Conservation (phyloP, 2,888 invertebrate species). For the Bombyx huttoni region DNA sequence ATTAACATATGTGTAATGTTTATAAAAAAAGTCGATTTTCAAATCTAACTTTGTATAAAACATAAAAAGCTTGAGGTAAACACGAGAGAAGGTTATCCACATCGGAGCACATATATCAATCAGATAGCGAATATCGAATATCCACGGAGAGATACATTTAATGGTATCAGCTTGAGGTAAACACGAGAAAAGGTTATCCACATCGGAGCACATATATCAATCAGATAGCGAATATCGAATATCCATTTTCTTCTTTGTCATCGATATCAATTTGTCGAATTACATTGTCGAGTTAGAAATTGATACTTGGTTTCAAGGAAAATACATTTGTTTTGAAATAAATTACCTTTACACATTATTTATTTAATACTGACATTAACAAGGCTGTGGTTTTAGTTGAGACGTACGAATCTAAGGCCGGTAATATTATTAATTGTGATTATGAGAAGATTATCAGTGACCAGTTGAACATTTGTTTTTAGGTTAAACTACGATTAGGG, state of each 20-base stretch:
- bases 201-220: constrained; percentile 4
- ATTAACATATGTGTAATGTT: no score
- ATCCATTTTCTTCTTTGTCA: constrained; percentile 22
- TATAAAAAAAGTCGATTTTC: no score
- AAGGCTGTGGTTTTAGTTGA: no score
- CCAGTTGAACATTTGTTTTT: no score
- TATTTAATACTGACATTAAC: no score
- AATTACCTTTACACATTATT: neutral
- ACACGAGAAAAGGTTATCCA: neutral
- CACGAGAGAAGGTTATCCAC: neutral
- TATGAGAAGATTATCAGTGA: no score
- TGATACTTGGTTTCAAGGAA: neutral
- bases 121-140: constrained; percentile 3
- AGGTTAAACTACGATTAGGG: no score
- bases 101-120: constrained; percentile 4
- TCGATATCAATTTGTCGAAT: constrained; percentile 18
- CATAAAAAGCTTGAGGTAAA: neutral
- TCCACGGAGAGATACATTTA: no score
- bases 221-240: constrained; percentile 1
- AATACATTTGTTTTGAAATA: neutral
- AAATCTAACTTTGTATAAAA: neutral
- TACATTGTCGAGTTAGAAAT: constrained; percentile 15
- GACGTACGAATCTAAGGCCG: no score
- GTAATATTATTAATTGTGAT: no score
- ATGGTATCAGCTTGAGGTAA: no score